Conservation (phyloP, 2,888 invertebrate species). For the Rhopalosiphum nymphaeae region DNA sequence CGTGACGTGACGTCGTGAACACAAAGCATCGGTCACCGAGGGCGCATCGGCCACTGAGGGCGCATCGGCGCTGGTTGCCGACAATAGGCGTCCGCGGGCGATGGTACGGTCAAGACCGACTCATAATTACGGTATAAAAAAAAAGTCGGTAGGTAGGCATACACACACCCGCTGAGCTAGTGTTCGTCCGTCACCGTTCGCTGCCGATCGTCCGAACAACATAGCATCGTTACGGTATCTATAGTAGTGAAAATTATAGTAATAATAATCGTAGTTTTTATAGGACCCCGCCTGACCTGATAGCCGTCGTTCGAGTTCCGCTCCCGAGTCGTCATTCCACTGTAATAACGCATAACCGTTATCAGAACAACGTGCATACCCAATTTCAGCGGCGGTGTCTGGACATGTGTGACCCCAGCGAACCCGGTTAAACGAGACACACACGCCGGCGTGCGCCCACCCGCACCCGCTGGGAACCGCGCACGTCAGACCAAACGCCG, state of each 20-base stretch:
- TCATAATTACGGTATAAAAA: background rate
- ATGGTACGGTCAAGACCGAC: background rate
- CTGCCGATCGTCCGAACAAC: background rate
- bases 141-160: background rate
- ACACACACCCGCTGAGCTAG: background rate
- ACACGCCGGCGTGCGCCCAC: background rate
- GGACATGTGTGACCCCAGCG: constrained; percentile 42
- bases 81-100: background rate
- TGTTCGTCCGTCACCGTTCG: background rate
- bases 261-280: background rate
- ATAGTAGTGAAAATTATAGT: background rate
- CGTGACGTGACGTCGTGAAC: background rate
- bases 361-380: too few species aligned
- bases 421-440: constrained; percentile 45
- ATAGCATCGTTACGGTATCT: background rate
- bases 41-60: background rate
- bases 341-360: too few species aligned
- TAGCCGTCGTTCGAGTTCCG: background rate
- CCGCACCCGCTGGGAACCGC: background rate
- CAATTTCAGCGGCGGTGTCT: background rate
- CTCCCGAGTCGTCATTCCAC: background rate
- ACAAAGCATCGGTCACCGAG: background rate
- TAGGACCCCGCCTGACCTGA: background rate
- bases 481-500: background rate
- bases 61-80: background rate